Conservation (phyloP, 2,797 vertebrate species). For the Rhynchotus rufescens region DNA sequence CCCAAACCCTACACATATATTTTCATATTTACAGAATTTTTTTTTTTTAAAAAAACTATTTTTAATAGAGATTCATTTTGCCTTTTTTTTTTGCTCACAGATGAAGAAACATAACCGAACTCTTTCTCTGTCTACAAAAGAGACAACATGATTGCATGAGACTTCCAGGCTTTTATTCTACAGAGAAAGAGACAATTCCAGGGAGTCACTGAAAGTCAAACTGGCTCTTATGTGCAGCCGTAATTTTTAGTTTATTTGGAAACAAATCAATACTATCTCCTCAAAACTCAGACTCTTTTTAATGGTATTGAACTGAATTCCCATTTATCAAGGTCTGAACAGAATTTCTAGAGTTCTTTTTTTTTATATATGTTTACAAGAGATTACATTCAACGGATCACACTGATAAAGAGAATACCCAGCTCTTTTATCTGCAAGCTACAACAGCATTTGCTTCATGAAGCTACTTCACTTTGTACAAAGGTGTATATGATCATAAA, state of each 20-base stretch:
- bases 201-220: slow-evolving; percentile 23
- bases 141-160: not conserved
- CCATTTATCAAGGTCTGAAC: slow-evolving; percentile 41
- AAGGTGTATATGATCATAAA: not conserved
- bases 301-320: slow-evolving; percentile 34
- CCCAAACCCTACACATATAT: slow-evolving; percentile 68
- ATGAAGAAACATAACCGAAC: slow-evolving; percentile 12
- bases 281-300: slow-evolving; percentile 1
- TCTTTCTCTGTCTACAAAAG: not conserved
- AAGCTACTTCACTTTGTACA: not conserved
- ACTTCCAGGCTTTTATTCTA: slow-evolving; percentile 35
- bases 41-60: slow-evolving; percentile 70
- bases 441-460: not conserved
- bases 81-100: not conserved
- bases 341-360: slow-evolving; percentile 24
- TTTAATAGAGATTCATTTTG: slow-evolving; percentile 62
- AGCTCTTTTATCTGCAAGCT: not conserved
- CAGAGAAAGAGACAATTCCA: slow-evolving; percentile 58
- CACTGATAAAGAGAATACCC: not conserved
- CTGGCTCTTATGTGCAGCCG: slow-evolving; percentile 7
- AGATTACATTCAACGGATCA: slow-evolving; percentile 11
- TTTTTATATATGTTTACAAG: slow-evolving; percentile 8
- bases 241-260: slow-evolving; percentile 57
- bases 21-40: slow-evolving; percentile 65
- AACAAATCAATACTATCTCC: slow-evolving; percentile 48